phyloP scores from a whole-genome alignment of 2,113 vertebrate species.

The Acrocephalus arundinaceus region DNA sequence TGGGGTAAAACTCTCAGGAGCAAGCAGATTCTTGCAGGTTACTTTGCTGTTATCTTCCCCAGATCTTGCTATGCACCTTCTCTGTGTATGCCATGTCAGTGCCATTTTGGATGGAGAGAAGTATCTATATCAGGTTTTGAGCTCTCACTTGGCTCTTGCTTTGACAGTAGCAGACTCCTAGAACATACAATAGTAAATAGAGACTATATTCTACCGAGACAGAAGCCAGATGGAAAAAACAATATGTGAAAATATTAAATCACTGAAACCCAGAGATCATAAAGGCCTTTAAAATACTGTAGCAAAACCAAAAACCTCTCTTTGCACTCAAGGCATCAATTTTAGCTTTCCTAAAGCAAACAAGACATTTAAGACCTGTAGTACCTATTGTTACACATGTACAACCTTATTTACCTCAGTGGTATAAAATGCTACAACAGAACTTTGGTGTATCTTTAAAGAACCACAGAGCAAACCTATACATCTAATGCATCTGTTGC shows the following conservation, averaged over 20 bases:
- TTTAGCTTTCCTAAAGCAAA: background rate
- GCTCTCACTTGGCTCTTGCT: background rate
- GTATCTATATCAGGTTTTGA: background rate
- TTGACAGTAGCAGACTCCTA: background rate
- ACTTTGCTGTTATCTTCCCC: background rate
- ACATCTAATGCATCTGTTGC: background rate
- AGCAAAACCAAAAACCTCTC: background rate
- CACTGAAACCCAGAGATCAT: background rate
- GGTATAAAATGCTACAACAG: background rate
- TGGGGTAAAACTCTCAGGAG: background rate
- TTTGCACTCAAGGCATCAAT: background rate
- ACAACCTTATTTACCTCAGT: background rate
- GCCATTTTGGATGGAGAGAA: background rate
- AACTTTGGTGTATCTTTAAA: background rate
- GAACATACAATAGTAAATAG: background rate
- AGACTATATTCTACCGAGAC: background rate
- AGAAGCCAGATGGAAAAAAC: background rate
- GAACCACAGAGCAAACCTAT: background rate
- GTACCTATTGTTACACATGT: background rate
- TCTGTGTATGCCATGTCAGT: background rate
- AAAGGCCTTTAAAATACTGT: background rate
- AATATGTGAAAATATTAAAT: background rate
- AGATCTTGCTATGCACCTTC: background rate
- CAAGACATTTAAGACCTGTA: background rate
- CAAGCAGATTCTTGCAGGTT: background rate